phyloP scores from a whole-genome alignment of 64 coral and sea anemone genomes.

The Astreopora myriophthalma region DNA sequence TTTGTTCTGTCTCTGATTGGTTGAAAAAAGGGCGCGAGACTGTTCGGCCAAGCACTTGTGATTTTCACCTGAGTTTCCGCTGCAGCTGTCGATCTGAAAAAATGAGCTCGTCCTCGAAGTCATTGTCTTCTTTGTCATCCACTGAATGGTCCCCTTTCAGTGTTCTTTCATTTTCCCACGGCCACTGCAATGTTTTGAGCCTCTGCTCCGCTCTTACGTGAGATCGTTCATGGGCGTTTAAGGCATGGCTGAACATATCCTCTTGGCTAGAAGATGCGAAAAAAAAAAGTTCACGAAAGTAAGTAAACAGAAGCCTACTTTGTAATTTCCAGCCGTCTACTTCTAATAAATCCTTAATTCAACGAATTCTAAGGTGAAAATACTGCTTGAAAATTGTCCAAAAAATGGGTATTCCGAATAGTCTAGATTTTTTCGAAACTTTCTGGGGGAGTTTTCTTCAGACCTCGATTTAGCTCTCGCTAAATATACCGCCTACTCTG shows the following conservation, averaged over 20 bases:
- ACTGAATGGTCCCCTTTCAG: slow-evolving; percentile 72
- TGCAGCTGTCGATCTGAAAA: slow-evolving; percentile 83
- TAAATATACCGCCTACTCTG: too few relatives aligned
- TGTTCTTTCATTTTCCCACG: slow-evolving; percentile 90
- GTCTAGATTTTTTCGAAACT: too few relatives aligned
- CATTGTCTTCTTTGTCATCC: slow-evolving; percentile 64
- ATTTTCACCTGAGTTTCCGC: slow-evolving; percentile 79
- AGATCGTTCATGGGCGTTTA: slow-evolving; percentile 89
- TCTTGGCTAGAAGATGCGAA: slow-evolving; percentile 5
- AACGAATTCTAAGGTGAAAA: too few relatives aligned
- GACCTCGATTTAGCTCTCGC: too few relatives aligned
- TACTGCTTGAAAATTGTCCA: too few relatives aligned
- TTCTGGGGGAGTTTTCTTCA: too few relatives aligned
- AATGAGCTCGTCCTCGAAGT: slow-evolving; percentile 85
- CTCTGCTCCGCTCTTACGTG: slow-evolving; percentile 84
- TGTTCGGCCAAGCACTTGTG: too few relatives aligned
- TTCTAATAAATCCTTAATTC: too few relatives aligned
- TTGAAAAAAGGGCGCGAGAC: background rate
- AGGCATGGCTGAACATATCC: slow-evolving; percentile 20
- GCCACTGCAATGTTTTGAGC: slow-evolving; percentile 75
- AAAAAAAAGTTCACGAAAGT: background rate
- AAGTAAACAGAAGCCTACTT: too few relatives aligned
- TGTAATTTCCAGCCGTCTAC: too few relatives aligned
- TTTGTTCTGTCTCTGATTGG: background rate
- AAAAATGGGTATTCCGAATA: too few relatives aligned